Evolutionary conservation across 2,888 invertebrate genomes (phyloP).

Genomic region (Panzeria rudis): DNA sequence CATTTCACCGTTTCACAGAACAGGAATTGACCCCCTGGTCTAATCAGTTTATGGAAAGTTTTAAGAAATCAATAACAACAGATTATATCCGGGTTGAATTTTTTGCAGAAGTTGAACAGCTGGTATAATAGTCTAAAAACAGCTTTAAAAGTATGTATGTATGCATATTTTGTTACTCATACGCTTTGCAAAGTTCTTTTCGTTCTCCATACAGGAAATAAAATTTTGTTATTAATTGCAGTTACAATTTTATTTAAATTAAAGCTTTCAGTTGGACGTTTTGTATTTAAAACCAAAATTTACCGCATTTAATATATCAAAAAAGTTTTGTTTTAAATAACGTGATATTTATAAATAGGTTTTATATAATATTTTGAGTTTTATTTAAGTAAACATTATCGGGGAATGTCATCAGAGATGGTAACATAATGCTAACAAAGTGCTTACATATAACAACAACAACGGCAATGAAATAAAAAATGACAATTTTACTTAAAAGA

Average conservation of each 20-base stretch:
- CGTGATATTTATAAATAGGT: conserved; percentile 73
- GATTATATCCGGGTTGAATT: too few species aligned
- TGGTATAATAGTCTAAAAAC: too few species aligned
- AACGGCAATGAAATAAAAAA: conserved; percentile 42
- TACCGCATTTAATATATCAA: background rate
- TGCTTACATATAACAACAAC: conserved; percentile 68
- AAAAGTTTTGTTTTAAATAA: conserved; percentile 44
- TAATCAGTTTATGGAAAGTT: too few species aligned
- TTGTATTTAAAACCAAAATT: background rate
- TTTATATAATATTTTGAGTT: conserved; percentile 71
- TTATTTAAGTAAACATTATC: conserved; percentile 72
- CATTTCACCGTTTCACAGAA: too few species aligned
- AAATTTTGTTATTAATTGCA: background rate
- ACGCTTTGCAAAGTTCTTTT: background rate
- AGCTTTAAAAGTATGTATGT: too few species aligned
- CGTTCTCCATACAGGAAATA: conserved; percentile 4
- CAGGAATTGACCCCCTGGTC: too few species aligned
- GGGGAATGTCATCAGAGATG: conserved; percentile 71
- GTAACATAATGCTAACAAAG: conserved; percentile 73
- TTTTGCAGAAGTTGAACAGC: too few species aligned
- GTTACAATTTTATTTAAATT: conserved; percentile 17
- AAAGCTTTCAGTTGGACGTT: background rate
- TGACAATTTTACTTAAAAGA: conserved; percentile 43
- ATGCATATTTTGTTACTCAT: background rate
- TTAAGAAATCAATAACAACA: too few species aligned